Base-by-base conservation (phyloP, 2,888 invertebrate genomes). In the Drosophila emarginata region DNA sequence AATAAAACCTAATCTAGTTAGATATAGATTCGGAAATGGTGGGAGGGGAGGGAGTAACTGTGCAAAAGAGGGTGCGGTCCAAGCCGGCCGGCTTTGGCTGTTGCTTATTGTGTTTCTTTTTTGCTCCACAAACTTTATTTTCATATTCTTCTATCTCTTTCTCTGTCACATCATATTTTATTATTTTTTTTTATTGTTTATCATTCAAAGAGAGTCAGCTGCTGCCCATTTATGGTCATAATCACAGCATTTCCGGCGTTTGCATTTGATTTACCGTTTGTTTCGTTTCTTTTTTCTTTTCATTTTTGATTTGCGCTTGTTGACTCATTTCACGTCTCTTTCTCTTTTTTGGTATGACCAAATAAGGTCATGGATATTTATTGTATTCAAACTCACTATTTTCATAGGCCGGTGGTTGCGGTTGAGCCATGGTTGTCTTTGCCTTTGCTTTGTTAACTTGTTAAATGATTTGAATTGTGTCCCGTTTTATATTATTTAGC, bases 381-480 rank as follows among this genome's bases (percentile, higher is more conserved):
- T 53, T 63, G 40, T 57, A 53, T 40, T 54, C 58, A 56, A 73
- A 89, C 90, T 90, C 80, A 90, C 90, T 90, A 72, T 90, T 90
- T 77, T 88, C 79, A 70, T 90, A 90, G 64, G 88, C 89, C 76
- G 89, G 90, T 80, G 78, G 79, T 78, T 90, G 90, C 65, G 89
- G 90, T 82, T 90, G 90, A 62, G 90, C 89, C 90, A 90, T 90
- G 76, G 74, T 68, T 62, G 51, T 45, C 50, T 71, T 23, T 65
- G 59, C 45, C 76, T 56, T 9, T 32, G 32, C 4, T 51, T 37
- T 58, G 54, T 18, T 57, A 53, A 64, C 21, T 37, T 6, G 51
- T 18, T 53, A 11, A n/a, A 70, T 40, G 14, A n/a, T 53, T 62
- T 53, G 45, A 21, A 21, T 21, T 56, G 15, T 18, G 12, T 45